Evolutionary conservation across 2,888 invertebrate genomes (phyloP), one percentile per base, ranked within the genome.

Genomic region (Amiota minor): DNA sequence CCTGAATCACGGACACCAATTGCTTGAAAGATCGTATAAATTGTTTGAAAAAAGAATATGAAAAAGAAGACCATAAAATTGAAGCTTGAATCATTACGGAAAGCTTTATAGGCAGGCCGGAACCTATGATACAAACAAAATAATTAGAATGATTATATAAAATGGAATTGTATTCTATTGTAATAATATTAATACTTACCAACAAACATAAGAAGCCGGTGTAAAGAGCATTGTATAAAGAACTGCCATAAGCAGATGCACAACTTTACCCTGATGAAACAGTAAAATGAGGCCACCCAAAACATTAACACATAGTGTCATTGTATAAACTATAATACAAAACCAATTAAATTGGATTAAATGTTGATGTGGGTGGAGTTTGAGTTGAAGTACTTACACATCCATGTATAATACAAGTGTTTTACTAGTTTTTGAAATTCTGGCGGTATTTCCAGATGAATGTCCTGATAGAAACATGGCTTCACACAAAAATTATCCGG

Each of bases 1-100:
- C 98, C 98, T 77, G 95, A 93, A 73, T 92, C 92, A 49, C 92
- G 93, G 86, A 98, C 93, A 75, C 98, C 98, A 83, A 99, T 92
- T 23, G 96, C 93, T 91, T 98, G 97, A 70, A 98, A 93, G 73
- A 97, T 90, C 46, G 97, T 95, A 72, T 98, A 94, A 74, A 98
- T 91, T 87, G 96, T 95, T 94, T 98, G 98, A 90, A 98, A 96
- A 91, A 98, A 96, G 91, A 98, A 98, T 85, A 99, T 96, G 90
- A 99, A 98, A 93, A 99, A 99, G 92, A 98, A 99, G 72, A 98
- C 96, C 97, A 99, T 99, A 89, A 99, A 99, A 91, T 98, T 99
- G 92, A 99, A 98, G 3, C 99, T 99, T 82, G 98, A 98, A 91
- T 99, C 99, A 88, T 96, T 97, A 88, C 98, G 95, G 92, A 99